A percentile compares a stretch with the other conserved stretches of the same genome.
phyloP scores from a whole-genome alignment of 1,140 invertebrate species.

The Pteromalus puparum region DNA sequence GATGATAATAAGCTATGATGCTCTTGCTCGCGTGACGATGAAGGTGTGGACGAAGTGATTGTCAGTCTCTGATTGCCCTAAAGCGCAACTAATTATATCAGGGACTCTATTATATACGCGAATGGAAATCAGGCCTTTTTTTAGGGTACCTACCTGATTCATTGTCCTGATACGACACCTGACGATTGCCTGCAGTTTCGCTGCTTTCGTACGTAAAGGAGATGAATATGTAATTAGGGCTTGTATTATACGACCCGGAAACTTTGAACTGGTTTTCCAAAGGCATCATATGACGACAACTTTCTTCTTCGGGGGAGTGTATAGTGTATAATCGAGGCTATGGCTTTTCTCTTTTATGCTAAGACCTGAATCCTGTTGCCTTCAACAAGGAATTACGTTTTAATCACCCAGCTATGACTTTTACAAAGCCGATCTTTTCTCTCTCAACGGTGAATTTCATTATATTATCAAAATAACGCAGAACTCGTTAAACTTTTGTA shows the following conservation, averaged over 20 bases:
- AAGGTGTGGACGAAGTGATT: slow-evolving; percentile 44
- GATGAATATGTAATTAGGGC: neutral
- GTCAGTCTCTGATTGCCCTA: slow-evolving; percentile 32
- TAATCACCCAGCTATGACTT: no score
- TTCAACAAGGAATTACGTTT: no score
- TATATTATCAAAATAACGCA: no score
- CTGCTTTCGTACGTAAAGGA: neutral
- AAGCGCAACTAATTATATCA: slow-evolving; percentile 49
- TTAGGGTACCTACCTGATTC: neutral
- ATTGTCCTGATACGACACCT: no score
- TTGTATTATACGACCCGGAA: neutral
- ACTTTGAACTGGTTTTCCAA: neutral
- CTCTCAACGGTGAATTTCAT: no score
- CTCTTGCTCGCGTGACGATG: slow-evolving; percentile 47
- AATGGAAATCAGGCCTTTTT: neutral
- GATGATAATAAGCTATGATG: neutral
- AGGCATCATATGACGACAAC: no score
- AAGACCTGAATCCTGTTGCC: no score
- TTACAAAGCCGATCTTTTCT: no score
- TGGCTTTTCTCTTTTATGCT: no score
- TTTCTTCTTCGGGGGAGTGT: no score
- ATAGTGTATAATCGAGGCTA: no score
- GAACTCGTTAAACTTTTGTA: no score
- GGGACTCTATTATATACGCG: neutral
- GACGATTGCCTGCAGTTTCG: neutral